Evolutionary conservation across 2,113 vertebrate species (phyloP), one percentile per base, ranked within the genome.

Genomic region (Willisornis vidua): DNA sequence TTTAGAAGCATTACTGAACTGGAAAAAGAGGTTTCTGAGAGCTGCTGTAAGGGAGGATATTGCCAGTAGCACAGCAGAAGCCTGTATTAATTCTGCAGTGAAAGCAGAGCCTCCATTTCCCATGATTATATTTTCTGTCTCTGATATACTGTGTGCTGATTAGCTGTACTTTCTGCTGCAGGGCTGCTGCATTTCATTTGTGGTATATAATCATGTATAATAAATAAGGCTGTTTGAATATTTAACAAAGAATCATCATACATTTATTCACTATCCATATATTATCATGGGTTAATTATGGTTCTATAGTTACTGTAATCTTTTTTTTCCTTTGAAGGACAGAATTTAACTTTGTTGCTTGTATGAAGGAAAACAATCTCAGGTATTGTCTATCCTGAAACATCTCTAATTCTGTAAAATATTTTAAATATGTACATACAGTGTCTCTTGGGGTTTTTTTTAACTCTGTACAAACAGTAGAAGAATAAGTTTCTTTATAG

Each of bases 91-190:
- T 22, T 87, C 83, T 72, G 65, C 86, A 87, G 76, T 81, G 89
- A 67, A 84, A 78, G 28, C 52, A 14, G 3, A 55, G 68, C 35
- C 80, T 94, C 61, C 68, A 68, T 94, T 90, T 82, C 37, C 18
- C 89, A 84, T 85, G 80, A 87, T 75, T 75, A 9, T 67, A 7
- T 84, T 89, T 90, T 94, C 85, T 70, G 25, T 81, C 66, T 85
- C 3, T 58, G 86, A 59, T 77, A 25, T 4, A 49, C 71, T 83
- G 59, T 28, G 67, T 84, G 68, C 83, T 93, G 93, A 92, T 95
- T 89, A 96, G 86, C 86, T 94, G 59, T 83, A 45, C 75, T 81
- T 92, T 84, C 80, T 95, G 83, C 89, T 95, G 90, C 94, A 86
- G 80, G 68, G 91, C 70, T 89, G 84, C 76, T 94, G 70, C 73